phyloP scores from a whole-genome alignment of 2,888 invertebrate genomes.

The Eretmocerus hayati region DNA sequence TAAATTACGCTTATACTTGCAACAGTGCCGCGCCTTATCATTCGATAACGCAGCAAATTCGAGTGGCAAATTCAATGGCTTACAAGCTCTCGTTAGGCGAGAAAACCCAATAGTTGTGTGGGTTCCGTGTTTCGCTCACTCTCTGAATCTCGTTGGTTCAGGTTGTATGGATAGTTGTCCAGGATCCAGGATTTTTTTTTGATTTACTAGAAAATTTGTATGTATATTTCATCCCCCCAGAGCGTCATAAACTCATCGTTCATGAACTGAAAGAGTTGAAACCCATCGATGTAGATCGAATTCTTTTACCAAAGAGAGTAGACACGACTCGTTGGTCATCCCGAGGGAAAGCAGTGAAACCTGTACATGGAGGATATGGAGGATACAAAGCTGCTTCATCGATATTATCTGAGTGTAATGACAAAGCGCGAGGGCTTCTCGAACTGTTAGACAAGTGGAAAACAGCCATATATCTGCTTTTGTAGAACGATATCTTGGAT shows the following conservation, averaged over 20 bases:
- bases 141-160: constrained; percentile 15
- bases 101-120: constrained; percentile 17
- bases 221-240: constrained; percentile 13
- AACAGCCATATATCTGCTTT: constrained; percentile 16
- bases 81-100: constrained; percentile 13
- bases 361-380: constrained; percentile 3
- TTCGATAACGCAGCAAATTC: constrained; percentile 25
- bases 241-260: constrained; percentile 12
- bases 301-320: constrained; percentile 11
- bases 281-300: not conserved
- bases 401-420: constrained; percentile 11
- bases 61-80: too few relatives aligned
- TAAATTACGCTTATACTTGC: constrained; percentile 19
- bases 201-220: constrained; percentile 9
- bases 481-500: constrained; percentile 19
- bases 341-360: constrained; percentile 5
- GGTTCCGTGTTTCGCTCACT: constrained; percentile 19
- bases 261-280: constrained; percentile 5
- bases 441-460: constrained; percentile 17
- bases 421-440: constrained; percentile 11
- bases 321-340: constrained; percentile 18
- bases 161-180: not conserved
- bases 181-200: constrained; percentile 4
- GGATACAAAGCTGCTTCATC: constrained; percentile 9
- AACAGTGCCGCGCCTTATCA: constrained; percentile 24